phyloP scores from a whole-genome alignment of 2,888 invertebrate genomes.

The Scaptomyza caliginosa region DNA sequence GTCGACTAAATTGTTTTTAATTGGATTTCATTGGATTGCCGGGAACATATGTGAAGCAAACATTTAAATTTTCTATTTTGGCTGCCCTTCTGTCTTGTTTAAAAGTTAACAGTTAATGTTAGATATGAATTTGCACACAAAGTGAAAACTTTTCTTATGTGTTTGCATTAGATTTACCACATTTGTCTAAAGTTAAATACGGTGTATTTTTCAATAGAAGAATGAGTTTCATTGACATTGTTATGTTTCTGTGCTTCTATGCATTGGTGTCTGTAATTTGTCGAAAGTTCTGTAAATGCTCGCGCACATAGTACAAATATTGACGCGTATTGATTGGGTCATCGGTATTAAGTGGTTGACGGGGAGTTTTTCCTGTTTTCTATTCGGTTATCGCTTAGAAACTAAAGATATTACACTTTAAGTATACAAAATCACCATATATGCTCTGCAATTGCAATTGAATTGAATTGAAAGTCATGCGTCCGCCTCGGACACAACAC shows the following conservation, averaged over 20 bases:
- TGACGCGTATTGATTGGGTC: constrained; percentile 30
- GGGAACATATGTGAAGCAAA: constrained; percentile 33
- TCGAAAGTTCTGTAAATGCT: constrained; percentile 1
- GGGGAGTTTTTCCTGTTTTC: constrained; percentile 12
- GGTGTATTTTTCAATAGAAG: constrained; percentile 11
- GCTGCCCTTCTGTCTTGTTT: constrained; percentile 10
- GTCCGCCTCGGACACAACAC: constrained; percentile 7
- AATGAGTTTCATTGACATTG: constrained; percentile 6
- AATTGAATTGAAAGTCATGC: constrained; percentile 73
- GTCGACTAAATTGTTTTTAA: constrained; percentile 57
- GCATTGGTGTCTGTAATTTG: constrained; percentile 10
- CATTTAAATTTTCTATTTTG: constrained; percentile 28
- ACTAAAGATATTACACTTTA: constrained; percentile 76
- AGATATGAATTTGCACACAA: constrained; percentile 31
- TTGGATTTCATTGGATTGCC: constrained; percentile 51
- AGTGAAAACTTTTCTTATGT: constrained; percentile 15
- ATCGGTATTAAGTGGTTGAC: constrained; percentile 26
- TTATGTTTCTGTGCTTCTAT: constrained; percentile 16
- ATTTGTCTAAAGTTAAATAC: constrained; percentile 28
- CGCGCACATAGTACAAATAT: constrained; percentile 35
- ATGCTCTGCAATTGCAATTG: constrained; percentile 76
- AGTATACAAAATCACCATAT: constrained; percentile 77
- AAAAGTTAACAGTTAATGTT: constrained; percentile 41
- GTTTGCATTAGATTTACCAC: constrained; percentile 61
- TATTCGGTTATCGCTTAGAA: constrained; percentile 52